Evolutionary conservation across 2,888 invertebrate species (phyloP).

Genomic region (Scelioninae gen. 1): DNA sequence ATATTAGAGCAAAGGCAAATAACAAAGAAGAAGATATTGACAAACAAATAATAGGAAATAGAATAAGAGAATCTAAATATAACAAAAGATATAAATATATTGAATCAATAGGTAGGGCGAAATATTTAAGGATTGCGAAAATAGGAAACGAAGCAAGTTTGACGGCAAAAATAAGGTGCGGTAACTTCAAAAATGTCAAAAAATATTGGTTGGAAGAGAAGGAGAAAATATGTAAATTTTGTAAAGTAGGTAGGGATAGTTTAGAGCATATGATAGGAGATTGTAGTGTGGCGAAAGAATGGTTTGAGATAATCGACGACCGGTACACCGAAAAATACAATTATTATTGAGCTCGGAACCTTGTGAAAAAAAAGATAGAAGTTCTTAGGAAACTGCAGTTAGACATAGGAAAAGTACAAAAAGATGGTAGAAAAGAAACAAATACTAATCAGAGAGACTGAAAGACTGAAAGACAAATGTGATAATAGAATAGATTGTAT

Average conservation of each 20-base stretch:
- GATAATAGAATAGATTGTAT: no score
- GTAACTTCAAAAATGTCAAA: neutral
- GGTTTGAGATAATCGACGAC: no score
- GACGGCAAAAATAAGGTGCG: neutral
- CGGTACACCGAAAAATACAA: no score
- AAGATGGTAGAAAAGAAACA: no score
- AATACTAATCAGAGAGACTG: no score
- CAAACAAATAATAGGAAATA: neutral
- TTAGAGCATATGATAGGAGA: neutral
- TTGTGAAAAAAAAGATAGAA: no score
- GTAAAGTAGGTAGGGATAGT: neutral
- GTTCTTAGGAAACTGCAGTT: no score
- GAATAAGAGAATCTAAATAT: neutral
- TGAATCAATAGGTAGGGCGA: neutral
- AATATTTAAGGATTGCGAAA: neutral
- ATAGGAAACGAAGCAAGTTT: neutral
- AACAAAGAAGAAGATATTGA: neutral
- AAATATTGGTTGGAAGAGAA: neutral
- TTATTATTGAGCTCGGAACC: no score
- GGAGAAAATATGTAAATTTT: neutral
- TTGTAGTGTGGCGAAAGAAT: no score
- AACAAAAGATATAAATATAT: neutral
- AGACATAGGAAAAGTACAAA: no score
- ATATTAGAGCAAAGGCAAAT: neutral
- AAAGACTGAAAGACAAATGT: no score